A percentile compares a stretch with the other conserved stretches of the same genome.
These are phyloP conservation scores for Plusia festucae DNA, from an alignment of 2,888 invertebrate genomes.

Conservation along the genomic window DNA sequence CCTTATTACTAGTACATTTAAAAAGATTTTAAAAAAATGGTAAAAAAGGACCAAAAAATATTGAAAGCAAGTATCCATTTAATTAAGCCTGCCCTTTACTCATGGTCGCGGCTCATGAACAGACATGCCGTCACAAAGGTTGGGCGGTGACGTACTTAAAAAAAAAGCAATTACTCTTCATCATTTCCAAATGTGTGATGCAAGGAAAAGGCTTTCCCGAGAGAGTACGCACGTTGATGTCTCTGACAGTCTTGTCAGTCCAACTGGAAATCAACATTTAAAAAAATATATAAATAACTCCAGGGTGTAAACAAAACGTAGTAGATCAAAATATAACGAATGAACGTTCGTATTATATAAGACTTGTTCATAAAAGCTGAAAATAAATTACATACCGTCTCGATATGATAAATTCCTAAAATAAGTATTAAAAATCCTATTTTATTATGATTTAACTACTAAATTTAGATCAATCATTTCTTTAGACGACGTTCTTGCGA, in stretches of 20 bases:
- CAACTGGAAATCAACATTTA: neutral
- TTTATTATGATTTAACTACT: neutral
- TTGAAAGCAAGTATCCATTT: neutral
- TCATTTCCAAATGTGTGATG: constrained; percentile 7
- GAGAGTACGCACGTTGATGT: neutral
- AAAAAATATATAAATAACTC: neutral
- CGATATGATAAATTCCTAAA: neutral
- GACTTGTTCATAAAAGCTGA: neutral
- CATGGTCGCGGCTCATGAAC: neutral
- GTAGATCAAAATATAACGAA: neutral
- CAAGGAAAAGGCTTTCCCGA: constrained; percentile 5
- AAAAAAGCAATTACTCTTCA: constrained; percentile 9
- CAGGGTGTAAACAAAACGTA: neutral
- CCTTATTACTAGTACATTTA: too few species aligned
- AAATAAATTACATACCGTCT: neutral
- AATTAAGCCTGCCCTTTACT: neutral
- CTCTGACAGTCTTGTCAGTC: neutral
- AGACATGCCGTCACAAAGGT: neutral
- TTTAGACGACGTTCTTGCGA: neutral
- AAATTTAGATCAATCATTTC: neutral
- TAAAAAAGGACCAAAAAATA: neutral
- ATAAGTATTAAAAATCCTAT: neutral
- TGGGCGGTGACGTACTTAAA: neutral
- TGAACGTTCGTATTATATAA: neutral
- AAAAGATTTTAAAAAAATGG: too few species aligned